phyloP scores from a whole-genome alignment of 2,113 vertebrate species.

The Dromiciops gliroides region DNA sequence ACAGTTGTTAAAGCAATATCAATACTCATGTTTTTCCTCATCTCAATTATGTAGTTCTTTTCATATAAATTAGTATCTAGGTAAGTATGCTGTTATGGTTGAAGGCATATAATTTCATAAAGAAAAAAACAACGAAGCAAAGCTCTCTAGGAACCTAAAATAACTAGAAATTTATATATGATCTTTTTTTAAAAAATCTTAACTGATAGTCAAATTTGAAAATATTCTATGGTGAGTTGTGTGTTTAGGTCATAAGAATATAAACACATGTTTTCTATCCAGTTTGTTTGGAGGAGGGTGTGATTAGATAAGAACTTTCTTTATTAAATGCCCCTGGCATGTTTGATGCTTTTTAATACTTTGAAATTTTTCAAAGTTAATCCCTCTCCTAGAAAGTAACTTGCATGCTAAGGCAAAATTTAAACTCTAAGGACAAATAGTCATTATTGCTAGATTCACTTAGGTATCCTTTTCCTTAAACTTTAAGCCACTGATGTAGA shows the following conservation, averaged over 20 bases:
- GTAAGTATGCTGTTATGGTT: neutral
- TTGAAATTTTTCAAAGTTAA: conserved; percentile 11
- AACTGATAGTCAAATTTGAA: conserved; percentile 20
- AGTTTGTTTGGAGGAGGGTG: neutral
- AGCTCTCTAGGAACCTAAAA: conserved; percentile 18
- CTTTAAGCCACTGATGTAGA: conserved; percentile 90
- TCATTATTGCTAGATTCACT: conserved; percentile 29
- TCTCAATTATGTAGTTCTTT: neutral
- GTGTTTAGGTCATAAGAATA: neutral
- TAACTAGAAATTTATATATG: neutral
- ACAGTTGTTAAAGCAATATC: neutral
- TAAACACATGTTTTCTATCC: conserved; percentile 25
- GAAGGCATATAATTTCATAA: conserved; percentile 36
- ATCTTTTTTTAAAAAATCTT: conserved; percentile 19
- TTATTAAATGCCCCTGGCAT: conserved; percentile 15
- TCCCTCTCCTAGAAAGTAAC: conserved; percentile 26
- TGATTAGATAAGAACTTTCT: neutral
- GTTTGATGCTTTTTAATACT: conserved; percentile 28
- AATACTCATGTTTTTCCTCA: neutral
- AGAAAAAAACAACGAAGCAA: neutral
- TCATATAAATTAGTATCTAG: conserved; percentile 36
- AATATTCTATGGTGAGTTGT: conserved; percentile 19
- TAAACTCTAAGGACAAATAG: conserved; percentile 19
- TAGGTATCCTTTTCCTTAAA: conserved; percentile 71
- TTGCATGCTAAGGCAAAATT: conserved; percentile 33